These are phyloP conservation scores for Scomber colias DNA, from an alignment of 2,113 vertebrate genomes.

Conservation along the genomic window DNA sequence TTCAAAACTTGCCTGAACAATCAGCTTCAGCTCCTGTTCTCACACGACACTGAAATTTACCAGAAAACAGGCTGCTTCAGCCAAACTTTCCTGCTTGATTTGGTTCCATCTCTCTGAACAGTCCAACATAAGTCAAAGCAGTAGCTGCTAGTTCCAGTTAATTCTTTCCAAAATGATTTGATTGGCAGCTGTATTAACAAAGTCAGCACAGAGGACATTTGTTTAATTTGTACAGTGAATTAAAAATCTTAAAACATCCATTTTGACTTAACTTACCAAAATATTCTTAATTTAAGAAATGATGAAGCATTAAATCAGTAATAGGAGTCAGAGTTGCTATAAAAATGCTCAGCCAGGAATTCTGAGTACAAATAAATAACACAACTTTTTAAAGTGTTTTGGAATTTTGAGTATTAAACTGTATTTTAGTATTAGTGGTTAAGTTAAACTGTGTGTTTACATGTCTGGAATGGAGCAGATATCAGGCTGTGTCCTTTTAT, in stretches of 20 bases:
- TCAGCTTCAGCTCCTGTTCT: neutral
- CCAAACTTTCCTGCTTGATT: neutral
- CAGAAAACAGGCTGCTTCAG: neutral
- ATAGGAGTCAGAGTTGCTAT: too few species aligned
- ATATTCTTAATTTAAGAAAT: too few species aligned
- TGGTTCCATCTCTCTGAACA: neutral
- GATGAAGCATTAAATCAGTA: too few species aligned
- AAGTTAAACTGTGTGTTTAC: neutral
- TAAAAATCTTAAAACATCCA: too few species aligned
- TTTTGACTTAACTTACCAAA: too few species aligned
- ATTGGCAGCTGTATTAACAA: neutral
- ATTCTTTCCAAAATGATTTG: neutral
- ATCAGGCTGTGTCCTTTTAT: neutral
- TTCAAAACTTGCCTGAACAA: slow-evolving; percentile 9
- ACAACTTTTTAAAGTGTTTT: neutral
- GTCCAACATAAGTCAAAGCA: neutral
- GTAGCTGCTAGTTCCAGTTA: neutral
- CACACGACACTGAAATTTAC: neutral
- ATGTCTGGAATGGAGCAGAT: neutral
- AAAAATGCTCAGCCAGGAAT: neutral
- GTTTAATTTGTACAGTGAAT: too few species aligned
- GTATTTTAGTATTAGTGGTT: neutral
- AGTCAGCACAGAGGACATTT: neutral
- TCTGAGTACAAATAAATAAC: neutral
- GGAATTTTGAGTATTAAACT: neutral